Percentiles rank a stretch among this genome's conserved stretches.
Evolutionary conservation across 2,888 invertebrate genomes (phyloP).

Genomic region (Gandaritis pyraliata): DNA sequence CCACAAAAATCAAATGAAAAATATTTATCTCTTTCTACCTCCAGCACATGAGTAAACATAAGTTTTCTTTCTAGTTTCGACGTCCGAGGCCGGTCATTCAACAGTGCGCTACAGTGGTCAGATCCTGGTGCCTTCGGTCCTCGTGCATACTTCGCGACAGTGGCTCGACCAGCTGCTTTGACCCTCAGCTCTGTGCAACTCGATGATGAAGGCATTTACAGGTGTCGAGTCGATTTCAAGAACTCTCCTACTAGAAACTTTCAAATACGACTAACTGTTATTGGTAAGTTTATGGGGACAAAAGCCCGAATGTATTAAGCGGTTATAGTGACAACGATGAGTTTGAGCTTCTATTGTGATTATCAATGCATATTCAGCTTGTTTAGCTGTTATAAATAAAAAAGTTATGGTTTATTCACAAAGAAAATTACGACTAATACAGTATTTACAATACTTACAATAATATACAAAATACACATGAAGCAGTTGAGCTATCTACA

Average conservation of each 20-base stretch:
- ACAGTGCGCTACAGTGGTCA: constrained; percentile 93
- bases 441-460: no score
- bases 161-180: constrained; percentile 91
- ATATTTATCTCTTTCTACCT: no score
- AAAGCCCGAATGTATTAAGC: no score
- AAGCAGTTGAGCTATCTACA: no score
- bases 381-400: no score
- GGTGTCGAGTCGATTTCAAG: constrained; percentile 95
- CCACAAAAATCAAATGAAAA: no score
- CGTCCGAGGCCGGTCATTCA: constrained; percentile 91
- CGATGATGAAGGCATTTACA: constrained; percentile 93
- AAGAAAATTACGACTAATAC: no score
- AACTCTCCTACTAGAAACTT: constrained; percentile 95
- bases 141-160: constrained; percentile 92
- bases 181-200: constrained; percentile 93
- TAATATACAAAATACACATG: no score
- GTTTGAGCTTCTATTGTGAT: neutral
- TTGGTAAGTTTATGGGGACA: constrained; percentile 91
- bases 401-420: no score
- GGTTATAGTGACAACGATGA: no score
- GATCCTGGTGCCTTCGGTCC: constrained; percentile 93
- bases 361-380: no score
- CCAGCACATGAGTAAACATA: neutral
- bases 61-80: constrained; percentile 88
- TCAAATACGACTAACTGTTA: constrained; percentile 94